Conservation (phyloP, 2,888 invertebrate genomes). For the Lasioglossum lativentre region DNA sequence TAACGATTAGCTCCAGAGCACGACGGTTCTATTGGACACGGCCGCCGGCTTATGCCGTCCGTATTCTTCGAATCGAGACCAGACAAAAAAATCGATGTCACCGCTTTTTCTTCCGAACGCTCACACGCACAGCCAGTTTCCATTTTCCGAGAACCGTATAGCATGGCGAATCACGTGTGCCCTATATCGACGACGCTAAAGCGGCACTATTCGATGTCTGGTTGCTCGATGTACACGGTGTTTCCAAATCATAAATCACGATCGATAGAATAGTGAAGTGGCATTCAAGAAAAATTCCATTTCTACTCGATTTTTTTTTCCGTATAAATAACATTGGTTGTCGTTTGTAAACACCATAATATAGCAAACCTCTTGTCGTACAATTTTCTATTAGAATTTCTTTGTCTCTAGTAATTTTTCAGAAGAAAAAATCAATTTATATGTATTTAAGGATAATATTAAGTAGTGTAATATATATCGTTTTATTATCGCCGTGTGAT, state of each 20-base stretch:
- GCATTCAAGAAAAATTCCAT: background rate
- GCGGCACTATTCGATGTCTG: background rate
- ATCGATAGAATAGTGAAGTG: background rate
- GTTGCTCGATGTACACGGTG: background rate
- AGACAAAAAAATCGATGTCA: slow-evolving; percentile 36
- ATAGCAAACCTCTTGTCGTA: too few relatives aligned
- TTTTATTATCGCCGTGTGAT: background rate
- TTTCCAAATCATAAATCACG: background rate
- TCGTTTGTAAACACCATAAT: background rate
- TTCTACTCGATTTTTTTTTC: background rate
- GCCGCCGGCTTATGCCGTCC: slow-evolving; percentile 42
- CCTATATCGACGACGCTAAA: background rate
- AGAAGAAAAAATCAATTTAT: background rate
- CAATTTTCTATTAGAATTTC: background rate
- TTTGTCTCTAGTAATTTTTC: too few relatives aligned
- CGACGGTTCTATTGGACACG: slow-evolving; percentile 64
- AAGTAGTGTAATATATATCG: too few relatives aligned
- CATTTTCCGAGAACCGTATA: background rate
- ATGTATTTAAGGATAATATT: too few relatives aligned
- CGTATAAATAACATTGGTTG: background rate
- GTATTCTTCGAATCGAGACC: slow-evolving; percentile 45
- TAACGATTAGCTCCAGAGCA: slow-evolving; percentile 72
- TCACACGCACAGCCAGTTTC: background rate
- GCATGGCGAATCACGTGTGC: background rate
- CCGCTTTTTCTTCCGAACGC: background rate